Evolutionary conservation across 2,113 vertebrate species (phyloP), one percentile per base, ranked within the genome.

Genomic region (Terrapene triunguis): DNA sequence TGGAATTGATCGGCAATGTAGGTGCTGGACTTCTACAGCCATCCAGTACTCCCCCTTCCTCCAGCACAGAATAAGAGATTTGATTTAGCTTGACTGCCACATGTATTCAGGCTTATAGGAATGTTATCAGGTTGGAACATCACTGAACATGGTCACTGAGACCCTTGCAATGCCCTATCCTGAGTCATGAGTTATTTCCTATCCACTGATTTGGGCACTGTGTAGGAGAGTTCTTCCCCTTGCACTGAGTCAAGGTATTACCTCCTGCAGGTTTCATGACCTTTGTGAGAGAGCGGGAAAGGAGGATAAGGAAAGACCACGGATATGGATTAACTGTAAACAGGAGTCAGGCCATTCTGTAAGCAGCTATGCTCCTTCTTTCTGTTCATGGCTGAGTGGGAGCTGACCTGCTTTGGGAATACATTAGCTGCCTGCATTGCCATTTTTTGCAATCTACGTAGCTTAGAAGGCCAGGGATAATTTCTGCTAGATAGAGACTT

Each of bases 71-170:
- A 84, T 82, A 88, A 51, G 72, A 44, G 21, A 79, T 93, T 91
- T 50, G 50, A 93, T 54, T 93, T 89, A 81, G 42, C 79, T 95
- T 94, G 91, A 81, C 38, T 48, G 81, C 14, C n/a, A 59, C 89
- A 19, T 0, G 13, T 27, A 59, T 83, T 88, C 89, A 85, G 79
- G 24, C 42, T 76, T 8, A 44, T 44, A 44, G n/a, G 80, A 57
- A 93, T 48, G 65, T 93, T 62, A 91, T 85, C 84, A 79, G 79
- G 5, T 65, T 91, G 81, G 57, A 93, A 55, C 57, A 38, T 65
- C 57, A 88, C 88, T 87, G 89, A 93, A 44, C 1, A 0, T 3
- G 59, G 83, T 95, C 82, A 87, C 8, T 0, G 0, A 59, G 47
- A 95, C 27, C 27, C 22, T 42, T 51, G 86, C 88, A 82, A 62